These are phyloP conservation scores for Cotesia typhae DNA, from an alignment of 1,140 invertebrate genomes.

Conservation along the genomic window DNA sequence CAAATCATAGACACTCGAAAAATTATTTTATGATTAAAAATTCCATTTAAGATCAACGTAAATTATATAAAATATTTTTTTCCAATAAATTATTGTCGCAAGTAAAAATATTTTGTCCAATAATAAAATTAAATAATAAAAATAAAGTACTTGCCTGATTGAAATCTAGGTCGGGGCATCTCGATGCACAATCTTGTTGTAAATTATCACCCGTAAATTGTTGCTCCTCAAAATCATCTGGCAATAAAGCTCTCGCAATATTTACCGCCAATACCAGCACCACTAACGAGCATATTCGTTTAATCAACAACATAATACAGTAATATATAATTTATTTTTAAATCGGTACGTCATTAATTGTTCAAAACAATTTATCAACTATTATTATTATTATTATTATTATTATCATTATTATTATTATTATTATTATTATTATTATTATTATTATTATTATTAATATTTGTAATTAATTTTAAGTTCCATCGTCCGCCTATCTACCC, in stretches of 20 bases:
- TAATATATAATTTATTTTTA: constrained; percentile 26
- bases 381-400: not conserved
- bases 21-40: not conserved
- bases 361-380: not conserved
- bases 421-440: not conserved
- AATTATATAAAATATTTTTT: not conserved
- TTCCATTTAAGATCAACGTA: too few relatives aligned
- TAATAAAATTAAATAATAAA: not conserved
- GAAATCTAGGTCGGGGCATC: constrained; percentile 57
- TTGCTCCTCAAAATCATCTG: constrained; percentile 49
- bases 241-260: constrained; percentile 46
- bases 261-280: constrained; percentile 51
- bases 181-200: constrained; percentile 56
- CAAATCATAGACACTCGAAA: not conserved
- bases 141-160: constrained; percentile 50
- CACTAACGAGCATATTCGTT: constrained; percentile 52
- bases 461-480: not conserved
- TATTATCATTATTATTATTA: too few relatives aligned
- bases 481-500: not conserved
- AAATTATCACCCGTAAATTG: constrained; percentile 44
- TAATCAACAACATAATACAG: constrained; percentile 59
- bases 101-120: not conserved
- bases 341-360: constrained; percentile 12
- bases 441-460: too few relatives aligned
- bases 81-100: not conserved